phyloP scores from a whole-genome alignment of 2,797 vertebrate species.

The Simalia tracyae region DNA sequence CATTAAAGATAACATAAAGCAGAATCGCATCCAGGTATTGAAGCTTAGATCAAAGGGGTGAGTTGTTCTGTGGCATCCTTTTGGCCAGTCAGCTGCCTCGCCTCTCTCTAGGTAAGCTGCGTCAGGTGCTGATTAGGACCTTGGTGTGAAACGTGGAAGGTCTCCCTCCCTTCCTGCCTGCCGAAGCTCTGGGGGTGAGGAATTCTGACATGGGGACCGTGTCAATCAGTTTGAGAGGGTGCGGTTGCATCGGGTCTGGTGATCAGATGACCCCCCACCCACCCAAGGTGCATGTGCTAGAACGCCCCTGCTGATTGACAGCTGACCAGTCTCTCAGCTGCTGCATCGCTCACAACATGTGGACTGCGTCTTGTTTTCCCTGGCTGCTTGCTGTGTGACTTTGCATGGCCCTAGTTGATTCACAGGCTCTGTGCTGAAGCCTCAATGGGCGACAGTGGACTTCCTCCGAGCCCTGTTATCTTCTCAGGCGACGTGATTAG shows the following conservation, averaged over 20 bases:
- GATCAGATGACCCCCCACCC: not conserved
- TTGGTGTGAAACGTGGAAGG: not conserved
- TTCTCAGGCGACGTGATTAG: not conserved
- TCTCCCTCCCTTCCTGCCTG: not conserved
- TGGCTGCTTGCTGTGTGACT: constrained; percentile 52
- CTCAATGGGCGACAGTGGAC: not conserved
- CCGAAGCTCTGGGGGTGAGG: not conserved
- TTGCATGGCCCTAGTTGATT: constrained; percentile 60
- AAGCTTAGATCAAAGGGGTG: constrained; percentile 6
- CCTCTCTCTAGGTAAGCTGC: not conserved
- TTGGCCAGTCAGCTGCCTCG: not conserved
- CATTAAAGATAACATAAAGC: constrained; percentile 35
- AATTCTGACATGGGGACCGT: not conserved
- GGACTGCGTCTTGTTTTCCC: not conserved
- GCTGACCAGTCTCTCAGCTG: constrained; percentile 9
- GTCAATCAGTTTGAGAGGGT: accelerated
- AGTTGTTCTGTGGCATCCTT: constrained; percentile 15
- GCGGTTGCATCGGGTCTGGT: not conserved
- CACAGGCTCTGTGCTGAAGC: not conserved
- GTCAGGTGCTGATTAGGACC: accelerated
- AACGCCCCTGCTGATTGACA: constrained; percentile 43
- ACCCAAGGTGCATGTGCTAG: constrained; percentile 45
- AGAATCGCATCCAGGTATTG: constrained; percentile 24
- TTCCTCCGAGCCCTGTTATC: accelerated
- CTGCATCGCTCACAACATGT: constrained; percentile 38